Base-by-base conservation (phyloP, 2,113 vertebrate species). In the Ellobius talpinus region DNA sequence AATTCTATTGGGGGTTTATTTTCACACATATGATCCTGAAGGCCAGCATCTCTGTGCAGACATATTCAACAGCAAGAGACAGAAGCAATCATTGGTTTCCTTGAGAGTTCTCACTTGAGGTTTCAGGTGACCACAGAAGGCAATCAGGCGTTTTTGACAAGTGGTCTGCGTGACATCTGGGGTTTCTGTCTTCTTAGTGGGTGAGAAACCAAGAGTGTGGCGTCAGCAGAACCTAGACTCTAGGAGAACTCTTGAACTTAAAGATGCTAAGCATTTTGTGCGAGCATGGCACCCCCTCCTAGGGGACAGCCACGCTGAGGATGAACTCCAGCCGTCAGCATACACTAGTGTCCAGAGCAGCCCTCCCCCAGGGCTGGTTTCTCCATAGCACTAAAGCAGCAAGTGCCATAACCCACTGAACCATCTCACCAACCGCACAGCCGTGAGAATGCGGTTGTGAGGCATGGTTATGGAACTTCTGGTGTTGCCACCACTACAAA, bases 101-200 rank as follows among this genome's bases (percentile, higher is more conserved):
- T 96, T 39, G 78, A 81, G 79, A 89, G 68, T 95, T 84, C 14
- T 50, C 90, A 87, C 72, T 92, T 96, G 77, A 74, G 96, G 85
- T 95, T 97, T 96, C n/a, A 87, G 68, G n/a, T 14, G 16, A 97
- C 90, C 77, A 0, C 95, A 95, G 61, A 96, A 86, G 77, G 31
- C 17, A 89, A 29, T 65, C 47, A 93, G 88, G 68, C 50, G 68
- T 72, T 92, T 97, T 92, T 97, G 81, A 87, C 96, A 97, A 97
- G 96, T 97, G 90, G 95, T 94, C 93, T 97, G 92, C 95, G 73
- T 79, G 94, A 97, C 89, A 92, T 52, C 42, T 89, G 85, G 63
- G 61, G 58, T 10, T 17, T 78, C 85, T 86, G 81, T 87, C 96
- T 68, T 93, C 45, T 91, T 31, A 89, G 45, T 23, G 39, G 31